Base-by-base conservation (phyloP, 2,113 vertebrate species). In the Myotis brandtii region DNA sequence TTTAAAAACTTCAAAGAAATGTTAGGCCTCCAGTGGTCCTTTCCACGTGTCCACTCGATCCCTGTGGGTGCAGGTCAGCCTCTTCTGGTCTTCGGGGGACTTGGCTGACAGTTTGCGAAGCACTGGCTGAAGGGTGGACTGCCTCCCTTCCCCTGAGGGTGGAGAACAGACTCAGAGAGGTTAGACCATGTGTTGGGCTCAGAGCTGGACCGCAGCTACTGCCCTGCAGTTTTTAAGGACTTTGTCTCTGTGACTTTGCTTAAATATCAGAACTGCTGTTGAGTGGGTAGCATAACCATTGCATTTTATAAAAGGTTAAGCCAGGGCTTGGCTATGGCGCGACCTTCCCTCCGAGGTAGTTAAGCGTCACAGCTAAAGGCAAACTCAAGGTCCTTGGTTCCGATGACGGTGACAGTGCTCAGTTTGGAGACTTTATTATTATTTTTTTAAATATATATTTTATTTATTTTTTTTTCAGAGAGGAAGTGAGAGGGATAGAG, bases 161-260 rank as follows among this genome's bases (percentile, higher is more conserved):
- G 59, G 43, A 34, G 43, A 32, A 3, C 5, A 7, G 46, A 50
- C 17, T 79, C 76, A 20, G 46, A 62, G 20, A 73, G 85, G 14
- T 43, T 14, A 40, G 80, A 6, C 1, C 3, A 18, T 64, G 21
- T 37, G 10, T 37, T 32, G 34, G 56, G 9, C 17, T 86, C 34
- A 59, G 89, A 70, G 12, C n/a, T 72, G 89, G 66, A 32, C 56
- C 56, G 10, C 27, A 12, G 2, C 17, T 46, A 20, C 21, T 59
- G 85, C 37, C n/a, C 54, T 25, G 2, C 3, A 46, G 27, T 70
- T 95, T 34, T 30, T 30, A 70, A 88, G 79, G 37, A 76, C 34
- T 83, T 89, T 23, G 4, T 80, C 34, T 83, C 86, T 27, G 5
- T 80, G 9, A 82, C n/a, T 95, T 79, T 84, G 9, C 56, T 43